Percentiles rank a stretch among this genome's conserved stretches.
Conservation (phyloP, 1,140 invertebrate genomes). For the Heliconius hewitsoni region DNA sequence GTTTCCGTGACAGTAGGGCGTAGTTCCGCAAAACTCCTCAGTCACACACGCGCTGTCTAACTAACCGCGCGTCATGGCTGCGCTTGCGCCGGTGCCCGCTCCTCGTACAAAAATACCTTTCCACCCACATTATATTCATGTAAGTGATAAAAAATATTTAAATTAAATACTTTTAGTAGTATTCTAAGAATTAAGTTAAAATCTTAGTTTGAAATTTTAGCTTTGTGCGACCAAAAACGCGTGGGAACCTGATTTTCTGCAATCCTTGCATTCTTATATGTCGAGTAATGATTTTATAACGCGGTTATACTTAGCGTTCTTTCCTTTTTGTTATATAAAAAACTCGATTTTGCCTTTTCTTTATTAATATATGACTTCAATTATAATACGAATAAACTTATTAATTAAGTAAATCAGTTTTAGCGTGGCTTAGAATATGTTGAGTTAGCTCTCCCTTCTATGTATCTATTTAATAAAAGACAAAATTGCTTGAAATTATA, state of each 20-base stretch:
- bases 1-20: constrained; percentile 43
- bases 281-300: constrained; percentile 53
- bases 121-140: constrained; percentile 72
- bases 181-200: neutral
- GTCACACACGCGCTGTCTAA: constrained; percentile 40
- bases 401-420: too few relatives aligned
- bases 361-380: too few relatives aligned
- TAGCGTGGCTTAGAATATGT: too few relatives aligned
- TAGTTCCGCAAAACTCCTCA: constrained; percentile 27
- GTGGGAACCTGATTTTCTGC: constrained; percentile 72
- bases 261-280: constrained; percentile 68
- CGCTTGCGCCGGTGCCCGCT: constrained; percentile 60
- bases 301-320: constrained; percentile 5
- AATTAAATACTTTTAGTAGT: neutral
- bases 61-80: constrained; percentile 58
- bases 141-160: constrained; percentile 44
- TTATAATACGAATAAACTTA: too few relatives aligned
- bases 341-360: too few relatives aligned
- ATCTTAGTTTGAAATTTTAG: neutral
- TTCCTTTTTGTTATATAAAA: neutral
- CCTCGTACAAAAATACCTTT: constrained; percentile 66
- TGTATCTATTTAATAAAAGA: too few relatives aligned
- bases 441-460: too few relatives aligned
- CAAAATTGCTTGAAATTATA: too few relatives aligned
- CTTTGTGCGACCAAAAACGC: constrained; percentile 24